Evolutionary conservation across 2,888 invertebrate genomes (phyloP), one percentile per base, ranked within the genome.

Genomic region (Napeogenes inachia): DNA sequence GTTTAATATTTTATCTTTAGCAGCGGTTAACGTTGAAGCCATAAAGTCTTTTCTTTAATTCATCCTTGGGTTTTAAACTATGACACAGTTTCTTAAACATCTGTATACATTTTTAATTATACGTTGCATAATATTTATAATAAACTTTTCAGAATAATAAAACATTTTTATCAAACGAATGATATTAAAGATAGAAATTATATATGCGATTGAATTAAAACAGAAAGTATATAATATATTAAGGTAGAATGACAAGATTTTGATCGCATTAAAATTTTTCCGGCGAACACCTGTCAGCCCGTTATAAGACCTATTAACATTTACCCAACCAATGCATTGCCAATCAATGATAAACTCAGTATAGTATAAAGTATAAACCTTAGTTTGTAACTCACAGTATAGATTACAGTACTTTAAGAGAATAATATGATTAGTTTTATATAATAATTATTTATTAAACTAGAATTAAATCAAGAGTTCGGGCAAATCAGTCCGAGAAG

Each of bases 281-380:
- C 63, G 61, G 64, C 63, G 66, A 68, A 67, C 71, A 71, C 71
- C 71, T 71, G 70, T 60, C 62, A 55, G 62, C 57, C 68, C 68
- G 70, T 71, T 70, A 69, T 65, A 67, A 65, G 65, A 74, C 77
- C 75, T 63, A 63, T 68, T 66, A 57, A 62, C 64, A 64, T 66
- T 68, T 56, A 68, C 63, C 61, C 62, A 59, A 61, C 59, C 66
- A 61, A 54, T 63, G 60, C 54, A 63, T 54, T 55, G 64, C 62
- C 58, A 64, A 66, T 64, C 38, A 13, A 45, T 55, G 50, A 47
- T 47, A 47, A 32, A 47, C 47, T 13, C 13, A 13, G 8, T 35
- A 6, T 33, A 57, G 21, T 21, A 21, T 21, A 21, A 21, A 57
- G 21, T 21, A 21, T 21, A 21, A 21, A 21, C 21, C 21, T 21